Evolutionary conservation across 2,888 invertebrate genomes (phyloP).

Genomic region (Diogma glabrata): DNA sequence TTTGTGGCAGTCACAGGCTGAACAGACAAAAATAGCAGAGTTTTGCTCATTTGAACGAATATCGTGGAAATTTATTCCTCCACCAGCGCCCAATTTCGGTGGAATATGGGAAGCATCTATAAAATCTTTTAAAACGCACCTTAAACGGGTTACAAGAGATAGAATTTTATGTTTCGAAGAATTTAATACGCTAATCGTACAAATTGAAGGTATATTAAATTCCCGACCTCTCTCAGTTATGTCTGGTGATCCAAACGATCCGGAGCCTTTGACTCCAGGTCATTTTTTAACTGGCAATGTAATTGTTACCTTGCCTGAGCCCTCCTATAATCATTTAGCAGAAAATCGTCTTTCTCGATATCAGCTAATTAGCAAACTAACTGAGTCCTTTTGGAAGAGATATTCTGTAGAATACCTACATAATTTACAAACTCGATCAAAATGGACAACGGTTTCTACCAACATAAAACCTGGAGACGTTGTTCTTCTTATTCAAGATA

Average conservation of each 20-base stretch:
- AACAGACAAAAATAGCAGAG: not conserved
- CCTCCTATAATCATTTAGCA: not conserved
- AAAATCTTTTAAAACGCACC: not conserved
- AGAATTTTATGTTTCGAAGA: not conserved
- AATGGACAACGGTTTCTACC: not conserved
- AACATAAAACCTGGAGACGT: not conserved
- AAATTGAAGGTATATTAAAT: not conserved
- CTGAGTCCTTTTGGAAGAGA: not conserved
- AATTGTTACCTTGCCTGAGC: not conserved
- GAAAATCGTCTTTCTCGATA: not conserved
- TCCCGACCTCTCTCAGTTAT: not conserved
- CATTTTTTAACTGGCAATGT: not conserved
- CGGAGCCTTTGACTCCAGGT: not conserved
- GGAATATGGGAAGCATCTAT: not conserved
- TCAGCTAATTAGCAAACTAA: not conserved
- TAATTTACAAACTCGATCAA: too few relatives aligned
- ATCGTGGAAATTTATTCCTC: not conserved
- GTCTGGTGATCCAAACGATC: not conserved
- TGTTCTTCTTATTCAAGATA: not conserved
- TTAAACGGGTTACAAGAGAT: not conserved
- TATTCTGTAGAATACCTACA: not conserved
- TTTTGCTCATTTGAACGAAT: not conserved
- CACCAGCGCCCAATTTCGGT: not conserved
- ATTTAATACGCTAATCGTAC: not conserved
- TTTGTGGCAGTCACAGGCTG: too few relatives aligned